Evolutionary conservation across 2,113 vertebrate species (phyloP).

Genomic region (Chloropsis hardwickii): DNA sequence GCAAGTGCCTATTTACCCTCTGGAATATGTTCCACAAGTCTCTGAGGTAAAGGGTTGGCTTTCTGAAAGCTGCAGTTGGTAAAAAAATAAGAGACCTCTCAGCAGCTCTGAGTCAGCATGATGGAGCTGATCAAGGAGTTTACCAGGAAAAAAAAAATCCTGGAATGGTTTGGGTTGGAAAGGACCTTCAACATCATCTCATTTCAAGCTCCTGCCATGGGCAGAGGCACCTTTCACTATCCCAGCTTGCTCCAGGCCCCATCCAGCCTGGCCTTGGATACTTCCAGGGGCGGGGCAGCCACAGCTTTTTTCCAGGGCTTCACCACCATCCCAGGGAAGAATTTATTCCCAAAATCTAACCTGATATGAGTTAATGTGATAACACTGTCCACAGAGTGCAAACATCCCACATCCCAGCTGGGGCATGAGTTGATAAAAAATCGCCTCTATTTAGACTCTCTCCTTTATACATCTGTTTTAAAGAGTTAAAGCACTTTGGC

Average conservation of each 20-base stretch:
- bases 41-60: neutral
- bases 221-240: neutral
- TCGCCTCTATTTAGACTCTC: neutral
- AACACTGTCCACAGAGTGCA: accelerated
- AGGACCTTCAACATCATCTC: neutral
- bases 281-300: neutral
- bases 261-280: accelerated
- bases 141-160: neutral
- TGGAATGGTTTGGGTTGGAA: neutral
- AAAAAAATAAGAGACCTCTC: neutral
- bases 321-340: neutral
- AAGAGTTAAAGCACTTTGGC: neutral
- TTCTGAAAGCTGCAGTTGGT: neutral
- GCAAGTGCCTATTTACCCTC: neutral
- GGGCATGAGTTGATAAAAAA: neutral
- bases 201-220: neutral
- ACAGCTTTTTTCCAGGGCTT: neutral
- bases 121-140: neutral
- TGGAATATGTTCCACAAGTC: neutral
- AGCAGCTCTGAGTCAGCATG: neutral
- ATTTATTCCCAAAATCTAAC: neutral
- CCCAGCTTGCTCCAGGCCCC: neutral
- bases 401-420: accelerated
- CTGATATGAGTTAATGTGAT: neutral
- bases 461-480: neutral